A percentile compares a stretch with the other conserved stretches of the same genome.
Conservation (phyloP, 2,113 vertebrate genomes). For the Grammomys dolichurus region DNA sequence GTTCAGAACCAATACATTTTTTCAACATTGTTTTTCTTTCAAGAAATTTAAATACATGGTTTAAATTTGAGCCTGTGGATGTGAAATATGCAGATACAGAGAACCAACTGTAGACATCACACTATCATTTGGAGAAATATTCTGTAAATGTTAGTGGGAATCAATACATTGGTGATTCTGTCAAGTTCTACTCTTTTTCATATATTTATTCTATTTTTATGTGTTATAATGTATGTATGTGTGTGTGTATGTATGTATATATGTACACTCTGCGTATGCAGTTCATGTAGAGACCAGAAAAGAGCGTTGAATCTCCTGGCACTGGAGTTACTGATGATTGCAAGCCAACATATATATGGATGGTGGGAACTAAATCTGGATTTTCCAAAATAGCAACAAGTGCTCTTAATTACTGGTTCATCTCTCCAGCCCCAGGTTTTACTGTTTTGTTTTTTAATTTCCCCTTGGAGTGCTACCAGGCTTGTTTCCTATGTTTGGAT, state of each 20-base stretch:
- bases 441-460: neutral
- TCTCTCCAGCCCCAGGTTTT: neutral
- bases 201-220: neutral
- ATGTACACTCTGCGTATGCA: neutral
- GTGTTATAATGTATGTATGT: too few species aligned
- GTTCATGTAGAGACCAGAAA: neutral
- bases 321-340: neutral
- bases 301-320: neutral
- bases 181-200: constrained; percentile 2
- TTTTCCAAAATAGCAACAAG: neutral
- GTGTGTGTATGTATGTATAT: neutral
- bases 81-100: neutral
- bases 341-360: neutral
- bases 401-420: neutral
- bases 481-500: neutral
- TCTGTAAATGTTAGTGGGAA: neutral
- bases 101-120: neutral
- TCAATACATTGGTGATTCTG: neutral
- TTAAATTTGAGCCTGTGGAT: neutral
- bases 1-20: neutral
- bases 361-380: neutral
- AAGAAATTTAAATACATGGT: neutral
- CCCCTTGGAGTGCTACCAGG: neutral
- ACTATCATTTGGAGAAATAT: neutral
- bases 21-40: neutral